Conservation (phyloP, 2,113 vertebrate species). For the Recurvirostra avosetta region DNA sequence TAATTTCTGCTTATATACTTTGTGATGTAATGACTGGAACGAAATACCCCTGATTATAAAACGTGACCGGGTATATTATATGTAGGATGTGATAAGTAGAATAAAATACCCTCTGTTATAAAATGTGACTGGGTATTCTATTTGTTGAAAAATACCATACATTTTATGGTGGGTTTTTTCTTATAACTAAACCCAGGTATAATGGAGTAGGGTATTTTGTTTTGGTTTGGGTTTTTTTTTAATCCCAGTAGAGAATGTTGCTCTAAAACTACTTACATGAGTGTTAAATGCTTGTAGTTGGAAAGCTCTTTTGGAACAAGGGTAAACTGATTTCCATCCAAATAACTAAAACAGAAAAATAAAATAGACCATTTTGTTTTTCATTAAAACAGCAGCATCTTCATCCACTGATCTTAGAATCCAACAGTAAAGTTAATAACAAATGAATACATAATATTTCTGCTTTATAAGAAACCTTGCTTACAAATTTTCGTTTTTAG, state of each 20-base stretch:
- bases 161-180: background rate
- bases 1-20: background rate
- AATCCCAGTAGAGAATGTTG: background rate
- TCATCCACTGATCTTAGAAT: background rate
- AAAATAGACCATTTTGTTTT: background rate
- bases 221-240: background rate
- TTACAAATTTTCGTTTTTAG: background rate
- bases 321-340: slow-evolving; percentile 97
- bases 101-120: background rate
- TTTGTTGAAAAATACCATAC: background rate
- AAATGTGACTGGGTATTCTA: background rate
- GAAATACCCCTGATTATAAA: background rate
- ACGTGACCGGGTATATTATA: rapidly evolving
- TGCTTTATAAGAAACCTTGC: background rate
- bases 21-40: background rate
- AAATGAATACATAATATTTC: background rate
- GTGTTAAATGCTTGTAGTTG: slow-evolving; percentile 94
- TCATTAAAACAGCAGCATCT: background rate
- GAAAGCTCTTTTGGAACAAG: slow-evolving; percentile 95
- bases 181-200: background rate
- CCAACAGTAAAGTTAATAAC: background rate
- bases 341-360: slow-evolving; percentile 79
- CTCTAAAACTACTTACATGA: slow-evolving; percentile 88
- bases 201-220: background rate
- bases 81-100: background rate